Base-by-base conservation (phyloP, 2,797 vertebrate species). In the Anguilla anguilla region DNA sequence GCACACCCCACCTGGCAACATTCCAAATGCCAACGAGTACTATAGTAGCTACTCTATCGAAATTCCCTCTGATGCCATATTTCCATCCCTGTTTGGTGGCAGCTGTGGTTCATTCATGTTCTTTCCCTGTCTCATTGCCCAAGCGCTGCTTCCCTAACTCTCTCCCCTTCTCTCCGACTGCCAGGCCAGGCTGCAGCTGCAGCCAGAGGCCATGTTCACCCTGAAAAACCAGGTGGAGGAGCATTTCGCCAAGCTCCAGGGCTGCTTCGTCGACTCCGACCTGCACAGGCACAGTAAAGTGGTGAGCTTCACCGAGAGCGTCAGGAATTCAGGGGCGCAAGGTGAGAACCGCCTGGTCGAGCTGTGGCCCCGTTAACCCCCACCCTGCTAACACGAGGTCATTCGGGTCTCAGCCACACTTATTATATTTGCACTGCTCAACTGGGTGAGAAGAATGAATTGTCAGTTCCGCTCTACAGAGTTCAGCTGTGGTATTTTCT, bases 251-350 rank as follows among this genome's bases (percentile, higher is more conserved):
- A 89, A 93, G 86, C 93, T 84, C 28, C 88, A 86, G 25, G 84
- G 89, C 49, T 22, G 15, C 15, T 91, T 96, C 83, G 92, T 93
- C 17, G 93, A 95, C 0, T 49, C 89, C 2, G 95, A 96, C 0
- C 90, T 96, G 84, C 93, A 94, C 69, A 90, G 77, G n/a, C 96
- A 97, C 90, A 89, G 82, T 39, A 96, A 97, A 89, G 94, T 96
- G 3, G 51, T 92, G 15, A 93, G 93, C 89, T 96, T 96, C 89
- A 95, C 91, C 85, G 94, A 96, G 0, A 93, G 87, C 86, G 86
- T 93, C 57, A 87, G 39, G 81, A 90, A 89, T 59, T 88, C 88
- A 59, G 28, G 87, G 51, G 85, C 81, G 51, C 90, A 90, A 88
- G 87, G 91, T 92, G 69, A 74, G 69, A 28, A 25, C 25, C 2